phyloP scores from a whole-genome alignment of 2,888 invertebrate species.

The Agriotes lineatus region DNA sequence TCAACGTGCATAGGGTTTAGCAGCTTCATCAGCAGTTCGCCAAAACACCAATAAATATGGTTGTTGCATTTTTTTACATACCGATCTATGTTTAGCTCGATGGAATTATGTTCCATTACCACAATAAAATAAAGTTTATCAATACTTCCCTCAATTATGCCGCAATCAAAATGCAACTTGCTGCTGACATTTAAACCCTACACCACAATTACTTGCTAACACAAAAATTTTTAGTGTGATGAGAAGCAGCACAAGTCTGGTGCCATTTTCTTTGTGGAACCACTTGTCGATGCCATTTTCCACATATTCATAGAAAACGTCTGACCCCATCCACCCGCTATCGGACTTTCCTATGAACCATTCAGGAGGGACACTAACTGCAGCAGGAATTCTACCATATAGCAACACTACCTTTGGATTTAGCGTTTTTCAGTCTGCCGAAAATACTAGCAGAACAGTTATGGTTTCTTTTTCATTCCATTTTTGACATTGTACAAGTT shows the following conservation, averaged over 20 bases:
- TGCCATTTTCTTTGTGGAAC: slow-evolving; percentile 1
- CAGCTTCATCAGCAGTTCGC: too few species aligned
- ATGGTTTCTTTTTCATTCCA: slow-evolving; percentile 51
- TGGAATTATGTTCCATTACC: too few species aligned
- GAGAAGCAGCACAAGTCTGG: slow-evolving; percentile 30
- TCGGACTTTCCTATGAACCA: slow-evolving; percentile 28
- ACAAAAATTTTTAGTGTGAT: too few species aligned
- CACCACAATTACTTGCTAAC: too few species aligned
- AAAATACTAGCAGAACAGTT: slow-evolving; percentile 57
- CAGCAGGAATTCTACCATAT: slow-evolving; percentile 44
- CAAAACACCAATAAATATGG: too few species aligned
- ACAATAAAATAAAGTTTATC: too few species aligned
- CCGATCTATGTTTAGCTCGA: too few species aligned
- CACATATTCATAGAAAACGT: slow-evolving; percentile 30
- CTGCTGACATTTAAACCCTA: too few species aligned
- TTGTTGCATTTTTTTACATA: too few species aligned
- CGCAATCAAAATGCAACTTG: too few species aligned
- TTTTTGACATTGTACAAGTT: slow-evolving; percentile 55
- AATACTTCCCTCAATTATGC: too few species aligned
- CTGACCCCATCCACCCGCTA: slow-evolving; percentile 28
- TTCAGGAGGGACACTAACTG: slow-evolving; percentile 49
- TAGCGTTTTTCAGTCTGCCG: slow-evolving; percentile 50
- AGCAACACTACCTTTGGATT: slow-evolving; percentile 52
- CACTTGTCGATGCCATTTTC: slow-evolving; percentile 14
- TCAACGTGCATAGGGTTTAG: too few species aligned